These are phyloP conservation scores for Bilobella aurantiaca DNA, from an alignment of 1,140 invertebrate species.

Conservation along the genomic window DNA sequence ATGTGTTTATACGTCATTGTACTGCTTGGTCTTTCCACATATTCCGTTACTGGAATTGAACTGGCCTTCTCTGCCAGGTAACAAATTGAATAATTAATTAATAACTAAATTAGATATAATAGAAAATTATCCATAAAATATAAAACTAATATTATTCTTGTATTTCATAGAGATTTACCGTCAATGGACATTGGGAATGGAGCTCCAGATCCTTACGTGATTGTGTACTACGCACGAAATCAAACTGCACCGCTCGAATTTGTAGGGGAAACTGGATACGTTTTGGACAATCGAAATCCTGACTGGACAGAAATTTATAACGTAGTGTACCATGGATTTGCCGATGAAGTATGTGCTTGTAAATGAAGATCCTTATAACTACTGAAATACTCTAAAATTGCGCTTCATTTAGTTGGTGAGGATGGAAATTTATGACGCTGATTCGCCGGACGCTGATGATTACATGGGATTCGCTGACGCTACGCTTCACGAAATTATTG, in stretches of 20 bases:
- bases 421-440: constrained; percentile 1
- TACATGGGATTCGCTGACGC: constrained; percentile 7
- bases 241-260: not conserved
- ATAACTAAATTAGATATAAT: not conserved
- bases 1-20: no score
- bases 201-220: constrained; percentile 10
- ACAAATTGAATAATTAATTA: not conserved
- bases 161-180: constrained; percentile 13
- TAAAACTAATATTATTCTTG: not conserved
- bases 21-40: not conserved
- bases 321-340: not conserved
- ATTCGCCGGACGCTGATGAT: constrained; percentile 11
- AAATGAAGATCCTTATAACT: not conserved
- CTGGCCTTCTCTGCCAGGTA: constrained; percentile 6
- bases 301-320: constrained; percentile 6
- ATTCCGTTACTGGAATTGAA: not conserved
- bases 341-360: constrained; percentile 8
- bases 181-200: constrained; percentile 7
- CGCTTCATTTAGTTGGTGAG: not conserved
- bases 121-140: not conserved
- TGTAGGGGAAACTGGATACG: not conserved
- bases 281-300: constrained; percentile 2
- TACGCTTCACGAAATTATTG: not conserved
- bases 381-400: not conserved
- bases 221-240: not conserved